Evolutionary conservation across 2,113 vertebrate genomes (phyloP).

Genomic region (Galemys pyrenaicus): DNA sequence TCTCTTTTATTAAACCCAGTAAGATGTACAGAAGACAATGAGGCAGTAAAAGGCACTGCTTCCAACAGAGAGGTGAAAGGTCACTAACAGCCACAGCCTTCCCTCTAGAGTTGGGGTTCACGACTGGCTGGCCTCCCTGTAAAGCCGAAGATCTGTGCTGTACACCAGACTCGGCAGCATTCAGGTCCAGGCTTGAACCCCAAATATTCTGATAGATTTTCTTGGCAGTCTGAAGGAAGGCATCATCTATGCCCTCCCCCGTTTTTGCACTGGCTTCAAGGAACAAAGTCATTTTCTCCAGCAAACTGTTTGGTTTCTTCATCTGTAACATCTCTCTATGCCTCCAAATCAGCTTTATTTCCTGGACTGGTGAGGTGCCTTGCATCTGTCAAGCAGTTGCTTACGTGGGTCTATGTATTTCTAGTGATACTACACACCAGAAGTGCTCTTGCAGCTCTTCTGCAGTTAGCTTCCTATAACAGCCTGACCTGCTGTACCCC

Average conservation of each 20-base stretch:
- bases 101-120: slow-evolving; percentile 94
- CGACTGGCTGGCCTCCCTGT: slow-evolving; percentile 93
- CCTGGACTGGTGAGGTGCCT: slow-evolving; percentile 75
- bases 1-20: slow-evolving; percentile 85
- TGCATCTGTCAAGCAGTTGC: no score
- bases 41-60: slow-evolving; percentile 84
- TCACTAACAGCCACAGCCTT: slow-evolving; percentile 98
- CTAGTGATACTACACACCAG: no score
- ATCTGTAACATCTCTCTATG: slow-evolving; percentile 98
- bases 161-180: slow-evolving; percentile 96
- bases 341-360: slow-evolving; percentile 98
- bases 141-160: slow-evolving; percentile 97
- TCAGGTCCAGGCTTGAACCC: slow-evolving; percentile 97
- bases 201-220: slow-evolving; percentile 99
- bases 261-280: slow-evolving; percentile 99
- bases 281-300: slow-evolving; percentile 97
- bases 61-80: slow-evolving; percentile 87
- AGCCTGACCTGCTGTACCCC: no score
- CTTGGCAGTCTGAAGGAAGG: slow-evolving; percentile 97
- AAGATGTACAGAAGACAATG: slow-evolving; percentile 89
- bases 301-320: slow-evolving; percentile 99
- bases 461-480: no score
- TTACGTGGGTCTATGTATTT: no score
- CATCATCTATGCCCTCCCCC: slow-evolving; percentile 98
- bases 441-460: no score